These are phyloP conservation scores for Merops nubicus DNA, from an alignment of 2,113 vertebrate genomes.

Conservation along the genomic window DNA sequence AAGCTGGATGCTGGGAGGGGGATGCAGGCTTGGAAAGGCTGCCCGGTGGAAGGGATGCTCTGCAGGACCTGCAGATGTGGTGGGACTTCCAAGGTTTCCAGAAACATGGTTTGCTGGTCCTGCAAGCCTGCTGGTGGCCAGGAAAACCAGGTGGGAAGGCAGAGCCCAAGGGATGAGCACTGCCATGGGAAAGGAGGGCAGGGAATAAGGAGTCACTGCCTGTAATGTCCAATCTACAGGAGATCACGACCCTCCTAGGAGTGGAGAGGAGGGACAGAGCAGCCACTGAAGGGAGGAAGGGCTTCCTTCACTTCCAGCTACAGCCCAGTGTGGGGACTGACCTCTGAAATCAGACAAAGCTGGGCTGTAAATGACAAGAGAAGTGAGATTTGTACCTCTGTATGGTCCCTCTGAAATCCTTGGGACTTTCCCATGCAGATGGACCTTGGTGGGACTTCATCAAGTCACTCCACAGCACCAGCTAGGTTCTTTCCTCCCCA, in stretches of 20 bases:
- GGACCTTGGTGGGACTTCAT: not conserved
- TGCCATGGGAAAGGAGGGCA: not conserved
- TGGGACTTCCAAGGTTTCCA: not conserved
- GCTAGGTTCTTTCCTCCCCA: not conserved
- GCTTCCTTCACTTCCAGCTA: not conserved
- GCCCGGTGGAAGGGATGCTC: not conserved
- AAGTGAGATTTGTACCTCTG: not conserved
- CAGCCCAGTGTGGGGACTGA: not conserved
- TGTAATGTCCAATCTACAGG: not conserved
- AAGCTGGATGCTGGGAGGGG: not conserved
- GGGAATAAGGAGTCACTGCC: not conserved
- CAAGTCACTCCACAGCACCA: not conserved
- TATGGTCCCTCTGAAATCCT: not conserved
- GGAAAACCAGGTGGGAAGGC: not conserved
- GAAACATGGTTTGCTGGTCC: not conserved
- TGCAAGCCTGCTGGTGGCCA: rapidly evolving
- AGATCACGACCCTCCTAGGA: not conserved
- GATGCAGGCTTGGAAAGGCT: not conserved
- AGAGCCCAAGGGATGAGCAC: not conserved
- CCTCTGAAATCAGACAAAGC: not conserved
- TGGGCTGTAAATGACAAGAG: not conserved
- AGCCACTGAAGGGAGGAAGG: not conserved
- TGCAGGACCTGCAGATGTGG: not conserved
- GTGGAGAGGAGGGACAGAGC: not conserved
- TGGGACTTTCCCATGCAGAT: not conserved